Base-by-base conservation (phyloP, 2,113 vertebrate genomes). In the Hyaena hyaena region DNA sequence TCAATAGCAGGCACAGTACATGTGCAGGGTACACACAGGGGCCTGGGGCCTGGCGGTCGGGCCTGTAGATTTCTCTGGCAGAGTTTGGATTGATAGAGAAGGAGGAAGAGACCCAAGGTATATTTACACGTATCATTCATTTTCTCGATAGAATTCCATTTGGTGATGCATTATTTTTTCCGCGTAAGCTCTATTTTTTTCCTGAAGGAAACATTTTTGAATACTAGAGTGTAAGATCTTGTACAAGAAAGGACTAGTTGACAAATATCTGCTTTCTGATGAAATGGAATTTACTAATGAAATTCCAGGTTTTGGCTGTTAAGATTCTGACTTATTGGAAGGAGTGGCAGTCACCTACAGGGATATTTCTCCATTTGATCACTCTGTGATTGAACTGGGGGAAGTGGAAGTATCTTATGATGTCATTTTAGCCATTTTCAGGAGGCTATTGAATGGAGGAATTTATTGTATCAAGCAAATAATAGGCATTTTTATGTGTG, bases 1-100 rank as follows among this genome's bases (percentile, higher is more conserved):
- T 98, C 96, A 97, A 74, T 96, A 98, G 97, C 97, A 88, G 95
- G 97, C 97, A 97, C 86, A 10, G 97, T 95, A 81, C 86, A 79
- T 95, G 86, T 97, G 73, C 95, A 86, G 95, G 48, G 80, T 98
- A 71, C 61, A 88, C 2, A 8, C 43, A 31, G 91, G 94, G 92
- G 43, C 3, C 17, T 35, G 74, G 85, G 95, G 95, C 96, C 94
- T 96, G 77, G 97, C 82, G 98, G 94, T 96, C 94, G 80, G 96
- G 71, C 84, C 93, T 86, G 77, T 79, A 76, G 65, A 58, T 84
- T 71, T 96, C 50, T 87, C 53, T 93, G 96, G 86, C 95, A 87
- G 98, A 98, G 55, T 98, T 98, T 80, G 68, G 76, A 82, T 73
- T 97, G 80, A 50, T 88, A 80, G 35, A 80, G 87, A 93, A 93